Evolutionary conservation across 2,113 vertebrate genomes (phyloP).

Genomic region (Semnornis frantzii): DNA sequence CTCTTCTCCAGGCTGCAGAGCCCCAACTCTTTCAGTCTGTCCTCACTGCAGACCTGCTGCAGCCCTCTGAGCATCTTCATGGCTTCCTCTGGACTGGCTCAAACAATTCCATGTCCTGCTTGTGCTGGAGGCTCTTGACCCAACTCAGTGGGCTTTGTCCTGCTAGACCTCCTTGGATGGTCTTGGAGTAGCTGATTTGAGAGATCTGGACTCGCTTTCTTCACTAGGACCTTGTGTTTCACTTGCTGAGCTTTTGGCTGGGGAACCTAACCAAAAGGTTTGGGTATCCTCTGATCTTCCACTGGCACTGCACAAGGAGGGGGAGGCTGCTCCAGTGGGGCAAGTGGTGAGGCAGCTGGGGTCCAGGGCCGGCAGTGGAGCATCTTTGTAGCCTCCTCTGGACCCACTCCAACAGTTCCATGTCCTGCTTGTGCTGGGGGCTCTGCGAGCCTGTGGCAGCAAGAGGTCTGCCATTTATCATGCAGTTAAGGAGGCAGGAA

Average conservation of each 20-base stretch:
- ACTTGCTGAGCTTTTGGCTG: not conserved
- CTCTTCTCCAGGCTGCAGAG: too few relatives aligned
- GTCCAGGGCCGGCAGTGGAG: not conserved
- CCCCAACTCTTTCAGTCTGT: too few relatives aligned
- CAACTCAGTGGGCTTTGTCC: not conserved
- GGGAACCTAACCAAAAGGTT: not conserved
- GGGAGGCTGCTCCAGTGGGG: not conserved
- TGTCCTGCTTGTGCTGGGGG: too few relatives aligned
- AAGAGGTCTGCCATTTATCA: conserved; percentile 48
- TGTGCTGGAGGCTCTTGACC: not conserved
- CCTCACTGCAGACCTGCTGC: too few relatives aligned
- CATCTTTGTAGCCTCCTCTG: too few relatives aligned
- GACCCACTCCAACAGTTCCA: too few relatives aligned
- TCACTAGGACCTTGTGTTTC: not conserved
- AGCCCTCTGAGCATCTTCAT: too few relatives aligned
- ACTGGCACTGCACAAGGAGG: not conserved
- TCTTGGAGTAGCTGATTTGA: not conserved
- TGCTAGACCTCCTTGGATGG: not conserved
- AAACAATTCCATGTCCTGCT: too few relatives aligned
- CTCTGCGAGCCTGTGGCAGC: conserved; percentile 13
- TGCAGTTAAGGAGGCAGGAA: conserved; percentile 11
- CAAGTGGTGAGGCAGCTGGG: not conserved
- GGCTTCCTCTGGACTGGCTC: too few relatives aligned
- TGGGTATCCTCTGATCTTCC: not conserved
- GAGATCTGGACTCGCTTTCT: not conserved